A percentile compares a stretch with the other conserved stretches of the same genome.
Conservation (phyloP, 2,797 vertebrate species). For the Spheniscus humboldti region DNA sequence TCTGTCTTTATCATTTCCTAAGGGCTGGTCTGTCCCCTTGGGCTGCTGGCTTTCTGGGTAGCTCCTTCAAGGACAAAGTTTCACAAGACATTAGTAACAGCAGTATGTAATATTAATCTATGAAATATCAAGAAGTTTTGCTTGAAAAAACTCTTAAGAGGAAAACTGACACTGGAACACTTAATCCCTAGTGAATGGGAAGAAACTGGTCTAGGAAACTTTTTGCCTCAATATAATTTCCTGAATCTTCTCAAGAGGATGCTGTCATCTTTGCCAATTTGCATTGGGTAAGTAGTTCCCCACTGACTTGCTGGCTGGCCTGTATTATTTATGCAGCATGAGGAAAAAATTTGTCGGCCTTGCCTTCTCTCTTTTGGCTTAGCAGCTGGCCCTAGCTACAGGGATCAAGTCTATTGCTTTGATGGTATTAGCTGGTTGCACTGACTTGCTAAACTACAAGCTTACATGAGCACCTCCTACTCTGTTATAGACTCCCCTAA, state of each 20-base stretch:
- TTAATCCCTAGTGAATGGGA: not conserved
- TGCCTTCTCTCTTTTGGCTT: not conserved
- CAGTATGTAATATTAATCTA: not conserved
- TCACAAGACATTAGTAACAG: not conserved
- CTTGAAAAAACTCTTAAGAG: not conserved
- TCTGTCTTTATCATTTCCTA: not conserved
- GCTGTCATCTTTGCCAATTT: not conserved
- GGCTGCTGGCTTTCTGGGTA: not conserved
- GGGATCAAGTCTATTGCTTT: not conserved
- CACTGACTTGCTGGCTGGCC: not conserved
- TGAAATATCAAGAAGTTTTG: not conserved
- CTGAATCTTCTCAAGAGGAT: not conserved
- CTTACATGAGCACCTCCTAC: not conserved
- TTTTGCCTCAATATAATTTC: not conserved
- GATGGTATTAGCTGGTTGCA: not conserved
- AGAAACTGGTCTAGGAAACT: not conserved
- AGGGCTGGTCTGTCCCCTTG: not conserved
- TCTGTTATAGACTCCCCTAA: not conserved
- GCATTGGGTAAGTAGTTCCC: not conserved
- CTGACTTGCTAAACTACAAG: not conserved
- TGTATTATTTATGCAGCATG: not conserved
- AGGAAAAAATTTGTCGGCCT: not conserved
- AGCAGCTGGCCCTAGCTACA: not conserved
- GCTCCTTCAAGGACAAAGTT: not conserved
- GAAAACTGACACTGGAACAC: not conserved